These are phyloP conservation scores for Odontamblyopus rebecca DNA, from an alignment of 2,797 vertebrate species.

Conservation along the genomic window DNA sequence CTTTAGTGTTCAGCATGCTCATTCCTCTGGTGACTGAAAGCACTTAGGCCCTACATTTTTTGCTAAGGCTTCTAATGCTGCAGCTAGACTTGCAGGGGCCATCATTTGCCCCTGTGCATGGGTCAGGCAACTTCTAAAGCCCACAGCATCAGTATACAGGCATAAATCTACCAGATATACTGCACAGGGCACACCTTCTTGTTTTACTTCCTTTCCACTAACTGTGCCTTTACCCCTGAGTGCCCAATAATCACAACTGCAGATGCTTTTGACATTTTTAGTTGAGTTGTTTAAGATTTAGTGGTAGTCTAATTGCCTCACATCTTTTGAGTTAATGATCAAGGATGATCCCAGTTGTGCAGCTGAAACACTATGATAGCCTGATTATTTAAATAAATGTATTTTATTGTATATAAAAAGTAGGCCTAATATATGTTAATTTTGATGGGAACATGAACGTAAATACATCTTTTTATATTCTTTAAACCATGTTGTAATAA, in stretches of 20 bases:
- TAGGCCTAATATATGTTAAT: no score
- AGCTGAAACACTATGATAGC: no score
- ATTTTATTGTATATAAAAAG: no score
- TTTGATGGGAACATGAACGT: no score
- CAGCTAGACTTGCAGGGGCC: constrained; percentile 33
- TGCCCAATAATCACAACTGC: constrained; percentile 20
- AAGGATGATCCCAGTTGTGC: no score
- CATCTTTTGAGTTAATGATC: constrained; percentile 18
- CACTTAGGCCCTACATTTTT: constrained; percentile 9
- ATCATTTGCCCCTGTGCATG: constrained; percentile 13
- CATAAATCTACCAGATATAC: constrained; percentile 44
- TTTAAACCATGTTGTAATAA: no score
- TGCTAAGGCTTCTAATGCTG: constrained; percentile 6
- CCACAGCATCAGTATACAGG: constrained; percentile 14
- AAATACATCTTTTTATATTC: no score
- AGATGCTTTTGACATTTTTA: constrained; percentile 37
- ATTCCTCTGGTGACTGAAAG: constrained; percentile 22
- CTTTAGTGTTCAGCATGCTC: neutral
- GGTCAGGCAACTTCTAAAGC: constrained; percentile 34
- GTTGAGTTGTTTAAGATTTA: constrained; percentile 33
- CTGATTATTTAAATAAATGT: no score
- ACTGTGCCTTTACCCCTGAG: neutral
- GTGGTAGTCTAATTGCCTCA: constrained; percentile 1
- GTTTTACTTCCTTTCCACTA: neutral
- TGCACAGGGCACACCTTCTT: constrained; percentile 6